Conservation (phyloP, 2,113 vertebrate species). For the human region DNA sequence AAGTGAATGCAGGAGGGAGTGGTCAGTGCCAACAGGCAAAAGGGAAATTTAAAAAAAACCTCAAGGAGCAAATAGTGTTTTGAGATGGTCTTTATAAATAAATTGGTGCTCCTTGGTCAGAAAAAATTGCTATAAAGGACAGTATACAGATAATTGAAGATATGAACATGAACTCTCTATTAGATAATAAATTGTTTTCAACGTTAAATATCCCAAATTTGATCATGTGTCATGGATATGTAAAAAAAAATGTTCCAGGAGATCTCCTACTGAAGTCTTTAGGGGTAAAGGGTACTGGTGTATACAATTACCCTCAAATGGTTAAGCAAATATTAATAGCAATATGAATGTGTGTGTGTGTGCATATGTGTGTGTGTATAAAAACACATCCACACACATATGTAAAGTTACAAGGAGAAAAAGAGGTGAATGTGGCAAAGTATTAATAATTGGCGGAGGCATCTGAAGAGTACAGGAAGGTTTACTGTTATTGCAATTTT, state of each 20-base stretch:
- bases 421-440: not conserved
- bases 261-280: not conserved
- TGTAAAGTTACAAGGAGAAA: not conserved
- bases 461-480: not conserved
- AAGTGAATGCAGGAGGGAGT: not conserved
- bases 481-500: not conserved
- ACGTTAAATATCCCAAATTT: not conserved
- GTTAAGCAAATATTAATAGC: not conserved
- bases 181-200: not conserved
- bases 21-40: not conserved
- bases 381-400: no score
- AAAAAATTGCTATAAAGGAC: not conserved
- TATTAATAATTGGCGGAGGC: not conserved
- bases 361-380: no score
- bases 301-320: conserved; percentile 15
- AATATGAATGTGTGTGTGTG: not conserved
- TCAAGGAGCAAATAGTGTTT: not conserved
- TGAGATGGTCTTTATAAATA: not conserved
- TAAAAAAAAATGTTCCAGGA: not conserved
- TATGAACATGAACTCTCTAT: not conserved
- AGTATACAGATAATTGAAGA: not conserved
- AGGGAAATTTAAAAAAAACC: not conserved
- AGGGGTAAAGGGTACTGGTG: not conserved
- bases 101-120: not conserved
- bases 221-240: not conserved